Conservation (phyloP, 2,797 vertebrate genomes). For the Oreortyx pictus region DNA sequence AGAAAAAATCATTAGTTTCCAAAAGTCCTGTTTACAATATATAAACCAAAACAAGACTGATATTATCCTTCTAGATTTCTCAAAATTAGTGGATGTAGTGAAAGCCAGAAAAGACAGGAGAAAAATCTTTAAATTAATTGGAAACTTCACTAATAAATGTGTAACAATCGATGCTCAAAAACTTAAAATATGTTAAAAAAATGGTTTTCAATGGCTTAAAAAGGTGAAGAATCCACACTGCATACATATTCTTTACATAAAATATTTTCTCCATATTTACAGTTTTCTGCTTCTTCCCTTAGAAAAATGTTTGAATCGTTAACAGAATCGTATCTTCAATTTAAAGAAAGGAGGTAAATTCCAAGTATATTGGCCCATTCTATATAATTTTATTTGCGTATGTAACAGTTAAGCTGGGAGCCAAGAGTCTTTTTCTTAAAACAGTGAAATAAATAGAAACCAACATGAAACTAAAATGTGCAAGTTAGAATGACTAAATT, state of each 20-base stretch:
- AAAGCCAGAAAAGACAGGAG: not conserved
- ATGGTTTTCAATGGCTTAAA: not conserved
- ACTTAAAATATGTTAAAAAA: not conserved
- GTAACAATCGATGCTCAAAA: not conserved
- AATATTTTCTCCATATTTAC: not conserved
- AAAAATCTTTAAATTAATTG: not conserved
- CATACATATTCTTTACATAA: not conserved
- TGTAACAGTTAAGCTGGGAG: not conserved
- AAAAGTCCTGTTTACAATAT: not conserved
- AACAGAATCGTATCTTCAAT: not conserved
- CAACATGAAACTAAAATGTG: not conserved
- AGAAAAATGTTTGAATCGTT: not conserved
- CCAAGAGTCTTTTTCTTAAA: not conserved
- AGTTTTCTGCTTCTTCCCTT: not conserved
- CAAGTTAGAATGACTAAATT: not conserved
- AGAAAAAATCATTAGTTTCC: not conserved
- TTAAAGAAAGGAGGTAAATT: not conserved
- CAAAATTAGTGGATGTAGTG: not conserved
- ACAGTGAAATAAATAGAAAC: not conserved
- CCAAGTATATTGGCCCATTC: not conserved
- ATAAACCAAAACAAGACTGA: not conserved
- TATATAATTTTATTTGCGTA: not conserved
- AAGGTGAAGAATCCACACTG: not conserved
- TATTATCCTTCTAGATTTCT: not conserved
- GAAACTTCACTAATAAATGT: not conserved